Evolutionary conservation across 2,888 invertebrate species (phyloP).

Genomic region (Plagodis dolabraria): DNA sequence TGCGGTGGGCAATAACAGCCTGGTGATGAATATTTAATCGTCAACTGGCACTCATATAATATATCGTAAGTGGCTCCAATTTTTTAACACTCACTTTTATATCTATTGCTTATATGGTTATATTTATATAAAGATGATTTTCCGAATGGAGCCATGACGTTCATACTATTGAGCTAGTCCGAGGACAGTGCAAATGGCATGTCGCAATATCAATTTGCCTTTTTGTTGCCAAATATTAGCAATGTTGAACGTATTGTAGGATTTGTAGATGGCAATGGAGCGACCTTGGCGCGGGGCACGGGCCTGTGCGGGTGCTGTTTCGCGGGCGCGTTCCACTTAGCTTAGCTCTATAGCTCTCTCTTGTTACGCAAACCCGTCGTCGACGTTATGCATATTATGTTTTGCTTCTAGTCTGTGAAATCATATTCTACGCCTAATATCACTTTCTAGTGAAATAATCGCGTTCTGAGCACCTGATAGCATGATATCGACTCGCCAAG

Average conservation of each 20-base stretch:
- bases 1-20: too few species aligned
- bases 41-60: too few species aligned
- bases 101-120: too few species aligned
- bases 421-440: constrained; percentile 67
- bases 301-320: constrained; percentile 64
- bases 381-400: constrained; percentile 82
- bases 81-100: too few species aligned
- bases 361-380: constrained; percentile 82
- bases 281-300: constrained; percentile 72
- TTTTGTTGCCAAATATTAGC: constrained; percentile 26
- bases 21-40: too few species aligned
- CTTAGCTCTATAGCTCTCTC: constrained; percentile 77
- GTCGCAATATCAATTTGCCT: constrained; percentile 37
- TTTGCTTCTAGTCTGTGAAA: constrained; percentile 69
- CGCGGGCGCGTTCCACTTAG: constrained; percentile 79
- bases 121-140: not conserved
- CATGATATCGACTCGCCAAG: constrained; percentile 32
- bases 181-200: constrained; percentile 39
- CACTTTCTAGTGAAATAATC: constrained; percentile 71
- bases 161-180: constrained; percentile 17
- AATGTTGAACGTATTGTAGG: constrained; percentile 12
- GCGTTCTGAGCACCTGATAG: constrained; percentile 43
- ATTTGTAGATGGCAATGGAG: constrained; percentile 24
- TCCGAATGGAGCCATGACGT: constrained; percentile 2
- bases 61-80: too few species aligned